Percentiles rank a stretch among this genome's conserved stretches.
Evolutionary conservation across 2,113 vertebrate genomes (phyloP).

Genomic region (Pseudonaja textilis): DNA sequence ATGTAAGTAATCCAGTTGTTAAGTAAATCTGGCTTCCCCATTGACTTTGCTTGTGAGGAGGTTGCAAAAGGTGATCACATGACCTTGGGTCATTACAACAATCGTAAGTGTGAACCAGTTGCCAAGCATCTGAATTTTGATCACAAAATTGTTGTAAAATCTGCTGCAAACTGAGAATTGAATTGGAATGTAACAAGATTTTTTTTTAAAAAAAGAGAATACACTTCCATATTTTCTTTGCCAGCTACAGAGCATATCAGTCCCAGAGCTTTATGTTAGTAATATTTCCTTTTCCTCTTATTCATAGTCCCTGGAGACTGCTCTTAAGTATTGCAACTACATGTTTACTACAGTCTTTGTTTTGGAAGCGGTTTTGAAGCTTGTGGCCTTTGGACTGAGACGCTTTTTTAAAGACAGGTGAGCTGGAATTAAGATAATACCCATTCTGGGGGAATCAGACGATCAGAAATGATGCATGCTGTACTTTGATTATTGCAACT

Average conservation of each 20-base stretch:
- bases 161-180: background rate
- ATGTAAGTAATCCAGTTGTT: too few species aligned
- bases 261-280: slow-evolving; percentile 2
- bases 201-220: background rate
- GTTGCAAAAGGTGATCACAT: too few species aligned
- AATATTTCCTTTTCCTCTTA: slow-evolving; percentile 37
- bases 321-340: slow-evolving; percentile 98
- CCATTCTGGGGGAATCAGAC: background rate
- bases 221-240: background rate
- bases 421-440: background rate
- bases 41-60: too few species aligned
- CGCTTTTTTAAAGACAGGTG: slow-evolving; percentile 99
- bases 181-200: background rate
- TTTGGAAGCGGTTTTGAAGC: slow-evolving; percentile 90
- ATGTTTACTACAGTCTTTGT: slow-evolving; percentile 97
- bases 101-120: too few species aligned
- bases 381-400: slow-evolving; percentile 91
- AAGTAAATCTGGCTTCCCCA: too few species aligned
- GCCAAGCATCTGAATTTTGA: too few species aligned
- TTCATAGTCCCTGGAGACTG: slow-evolving; percentile 88
- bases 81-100: too few species aligned
- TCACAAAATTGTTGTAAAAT: background rate
- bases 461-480: background rate
- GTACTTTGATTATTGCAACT: background rate
- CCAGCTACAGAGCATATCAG: background rate